phyloP scores from a whole-genome alignment of 2,888 invertebrate genomes.

The Scelioninae gen. 2 region DNA sequence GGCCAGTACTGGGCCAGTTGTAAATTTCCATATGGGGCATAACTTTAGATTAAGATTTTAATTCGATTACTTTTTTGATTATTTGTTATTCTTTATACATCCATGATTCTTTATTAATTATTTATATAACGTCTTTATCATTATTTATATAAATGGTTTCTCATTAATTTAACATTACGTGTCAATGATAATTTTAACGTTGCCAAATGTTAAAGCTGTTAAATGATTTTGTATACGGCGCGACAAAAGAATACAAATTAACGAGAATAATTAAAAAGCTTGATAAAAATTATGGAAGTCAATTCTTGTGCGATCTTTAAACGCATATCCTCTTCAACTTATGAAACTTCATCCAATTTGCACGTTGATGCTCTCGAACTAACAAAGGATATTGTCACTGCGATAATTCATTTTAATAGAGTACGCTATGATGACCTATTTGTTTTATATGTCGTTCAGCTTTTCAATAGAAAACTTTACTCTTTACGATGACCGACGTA shows the following conservation, averaged over 20 bases:
- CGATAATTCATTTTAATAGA: constrained; percentile 51
- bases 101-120: no score
- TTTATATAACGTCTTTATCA: no score
- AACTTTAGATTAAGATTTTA: no score
- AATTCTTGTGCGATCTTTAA: constrained; percentile 15
- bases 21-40: no score
- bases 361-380: constrained; percentile 40
- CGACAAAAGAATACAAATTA: neutral
- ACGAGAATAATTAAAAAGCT: constrained; percentile 6
- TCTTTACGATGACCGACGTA: constrained; percentile 6
- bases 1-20: no score
- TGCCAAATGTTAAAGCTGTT: no score
- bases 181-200: no score
- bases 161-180: no score
- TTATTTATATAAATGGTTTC: no score
- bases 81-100: no score
- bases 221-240: no score
- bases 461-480: constrained; percentile 17
- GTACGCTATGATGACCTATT: constrained; percentile 46
- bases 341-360: constrained; percentile 47
- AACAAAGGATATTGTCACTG: constrained; percentile 51
- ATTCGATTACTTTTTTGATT: no score
- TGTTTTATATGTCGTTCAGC: constrained; percentile 33
- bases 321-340: constrained; percentile 32
- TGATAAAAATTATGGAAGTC: constrained; percentile 18